These are phyloP conservation scores for Variabilichromis moorii DNA, from an alignment of 2,113 vertebrate genomes.

Conservation along the genomic window DNA sequence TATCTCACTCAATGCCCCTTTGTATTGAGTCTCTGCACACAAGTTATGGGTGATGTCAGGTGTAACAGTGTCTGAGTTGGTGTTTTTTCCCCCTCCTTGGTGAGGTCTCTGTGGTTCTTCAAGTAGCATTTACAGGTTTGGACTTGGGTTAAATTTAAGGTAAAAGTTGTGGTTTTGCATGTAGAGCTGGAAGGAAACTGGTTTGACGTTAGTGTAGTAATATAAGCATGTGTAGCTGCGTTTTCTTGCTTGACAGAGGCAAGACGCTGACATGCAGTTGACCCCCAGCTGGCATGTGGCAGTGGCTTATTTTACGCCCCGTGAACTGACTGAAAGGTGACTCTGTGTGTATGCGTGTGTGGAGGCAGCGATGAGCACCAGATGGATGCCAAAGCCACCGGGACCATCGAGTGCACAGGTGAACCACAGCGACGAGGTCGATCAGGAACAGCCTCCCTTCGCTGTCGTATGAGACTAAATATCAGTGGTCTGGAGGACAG, in stretches of 20 bases:
- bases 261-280: conserved; percentile 27
- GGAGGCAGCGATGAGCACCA: neutral
- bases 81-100: neutral
- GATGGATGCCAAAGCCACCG: neutral
- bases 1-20: neutral
- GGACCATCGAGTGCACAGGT: conserved; percentile 30
- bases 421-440: conserved; percentile 25
- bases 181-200: neutral
- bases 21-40: neutral
- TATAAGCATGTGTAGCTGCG: neutral
- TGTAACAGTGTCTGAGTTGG: neutral
- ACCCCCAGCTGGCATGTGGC: conserved; percentile 38
- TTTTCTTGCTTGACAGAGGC: neutral
- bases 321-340: conserved; percentile 28
- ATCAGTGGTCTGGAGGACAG: conserved; percentile 43
- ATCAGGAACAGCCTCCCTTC: conserved; percentile 25
- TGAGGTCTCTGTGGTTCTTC: neutral
- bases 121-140: neutral
- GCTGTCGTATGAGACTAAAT: neutral
- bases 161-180: conserved; percentile 7
- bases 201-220: neutral
- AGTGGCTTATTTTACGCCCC: conserved; percentile 37
- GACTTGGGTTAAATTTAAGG: neutral
- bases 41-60: neutral
- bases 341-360: neutral